These are phyloP conservation scores for Heteropelma amictum DNA, from an alignment of 2,888 invertebrate genomes.

Conservation along the genomic window DNA sequence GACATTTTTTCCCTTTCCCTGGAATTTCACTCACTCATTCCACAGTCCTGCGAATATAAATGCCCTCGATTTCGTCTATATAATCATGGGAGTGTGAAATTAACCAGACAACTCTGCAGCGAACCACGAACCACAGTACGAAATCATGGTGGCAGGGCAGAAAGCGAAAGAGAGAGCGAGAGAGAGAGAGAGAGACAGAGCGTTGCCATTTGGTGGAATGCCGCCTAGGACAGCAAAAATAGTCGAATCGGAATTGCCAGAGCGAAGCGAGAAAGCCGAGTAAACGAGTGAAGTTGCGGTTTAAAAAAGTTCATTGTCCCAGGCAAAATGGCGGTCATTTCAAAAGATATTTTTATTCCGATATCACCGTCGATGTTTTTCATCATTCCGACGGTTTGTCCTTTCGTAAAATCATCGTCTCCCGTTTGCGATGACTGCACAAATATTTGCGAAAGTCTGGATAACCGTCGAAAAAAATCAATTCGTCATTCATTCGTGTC, in stretches of 20 bases:
- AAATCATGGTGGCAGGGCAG: conserved; percentile 48
- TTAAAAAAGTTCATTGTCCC: not conserved
- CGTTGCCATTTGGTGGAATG: conserved; percentile 16
- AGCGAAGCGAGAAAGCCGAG: conserved; percentile 21
- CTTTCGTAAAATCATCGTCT: too few species aligned
- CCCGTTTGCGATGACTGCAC: too few species aligned
- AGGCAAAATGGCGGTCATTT: too few species aligned
- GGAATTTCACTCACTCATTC: not conserved
- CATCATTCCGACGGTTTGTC: too few species aligned
- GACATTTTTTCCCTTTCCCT: conserved; percentile 40
- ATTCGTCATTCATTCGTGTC: too few species aligned
- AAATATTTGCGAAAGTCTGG: too few species aligned
- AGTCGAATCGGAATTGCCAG: conserved; percentile 24
- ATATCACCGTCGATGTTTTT: too few species aligned
- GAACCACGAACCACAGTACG: conserved; percentile 68
- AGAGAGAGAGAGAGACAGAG: too few species aligned
- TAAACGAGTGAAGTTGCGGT: conserved; percentile 2
- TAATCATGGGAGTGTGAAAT: conserved; percentile 77
- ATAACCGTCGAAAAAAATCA: too few species aligned
- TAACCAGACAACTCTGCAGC: conserved; percentile 73
- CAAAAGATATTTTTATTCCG: too few species aligned
- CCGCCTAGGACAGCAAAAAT: conserved; percentile 26
- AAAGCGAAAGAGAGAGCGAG: conserved; percentile 16
- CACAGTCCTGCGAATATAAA: conserved; percentile 70
- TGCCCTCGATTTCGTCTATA: conserved; percentile 74